Evolutionary conservation across 2,888 invertebrate species (phyloP).

Genomic region (Euzetes globulus): DNA sequence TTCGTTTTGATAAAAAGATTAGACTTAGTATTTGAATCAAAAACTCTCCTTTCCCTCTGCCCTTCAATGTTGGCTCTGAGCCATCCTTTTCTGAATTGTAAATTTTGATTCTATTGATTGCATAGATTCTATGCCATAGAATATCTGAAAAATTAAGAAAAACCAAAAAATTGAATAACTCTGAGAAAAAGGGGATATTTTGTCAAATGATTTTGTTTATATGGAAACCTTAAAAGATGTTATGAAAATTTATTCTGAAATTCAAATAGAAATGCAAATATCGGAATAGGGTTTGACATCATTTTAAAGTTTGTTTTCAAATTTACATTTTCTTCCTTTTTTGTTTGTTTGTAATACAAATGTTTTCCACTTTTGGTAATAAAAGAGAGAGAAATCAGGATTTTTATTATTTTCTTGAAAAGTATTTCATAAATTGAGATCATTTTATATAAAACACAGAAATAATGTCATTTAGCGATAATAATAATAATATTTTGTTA

Average conservation of each 20-base stretch:
- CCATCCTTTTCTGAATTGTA: neutral
- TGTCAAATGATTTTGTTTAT: constrained; percentile 14
- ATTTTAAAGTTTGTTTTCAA: constrained; percentile 23
- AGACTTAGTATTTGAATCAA: too few relatives aligned
- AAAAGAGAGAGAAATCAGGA: neutral
- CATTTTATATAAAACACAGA: neutral
- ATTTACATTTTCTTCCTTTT: constrained; percentile 15
- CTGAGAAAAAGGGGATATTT: neutral
- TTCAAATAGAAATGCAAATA: constrained; percentile 13
- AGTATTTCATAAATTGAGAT: neutral
- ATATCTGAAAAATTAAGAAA: neutral
- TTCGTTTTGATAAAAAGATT: too few relatives aligned
- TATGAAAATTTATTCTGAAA: constrained; percentile 26
- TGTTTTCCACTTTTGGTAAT: neutral
- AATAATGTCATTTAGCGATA: too few relatives aligned
- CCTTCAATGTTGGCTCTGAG: neutral
- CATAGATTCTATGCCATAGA: neutral
- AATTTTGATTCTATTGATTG: neutral
- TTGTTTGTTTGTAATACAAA: neutral
- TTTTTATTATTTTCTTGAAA: neutral
- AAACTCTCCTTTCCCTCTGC: too few relatives aligned
- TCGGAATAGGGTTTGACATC: constrained; percentile 20
- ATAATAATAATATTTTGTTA: too few relatives aligned
- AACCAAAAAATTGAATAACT: constrained; percentile 8
- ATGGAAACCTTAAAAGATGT: neutral